A percentile compares a stretch with the other conserved stretches of the same genome.
phyloP scores from a whole-genome alignment of 2,113 vertebrate species.

The Mormoops blainvillei region DNA sequence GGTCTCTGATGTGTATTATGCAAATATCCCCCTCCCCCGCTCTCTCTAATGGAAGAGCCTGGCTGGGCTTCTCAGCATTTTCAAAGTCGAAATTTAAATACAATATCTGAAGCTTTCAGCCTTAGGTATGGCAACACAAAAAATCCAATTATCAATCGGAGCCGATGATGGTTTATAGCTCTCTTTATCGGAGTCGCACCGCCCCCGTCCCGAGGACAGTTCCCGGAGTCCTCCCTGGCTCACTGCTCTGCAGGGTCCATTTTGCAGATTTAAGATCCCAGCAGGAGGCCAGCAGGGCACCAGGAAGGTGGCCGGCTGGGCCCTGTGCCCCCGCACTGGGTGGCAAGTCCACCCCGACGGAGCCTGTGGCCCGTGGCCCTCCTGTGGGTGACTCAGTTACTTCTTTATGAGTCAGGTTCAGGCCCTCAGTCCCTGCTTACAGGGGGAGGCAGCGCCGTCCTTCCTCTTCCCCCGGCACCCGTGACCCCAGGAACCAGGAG shows the following conservation, averaged over 20 bases:
- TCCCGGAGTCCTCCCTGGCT: constrained; percentile 32
- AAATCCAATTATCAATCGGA: constrained; percentile 59
- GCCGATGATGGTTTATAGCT: constrained; percentile 40
- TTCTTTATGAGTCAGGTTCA: rapidly evolving
- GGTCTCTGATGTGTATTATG: not conserved
- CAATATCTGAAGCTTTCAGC: constrained; percentile 47
- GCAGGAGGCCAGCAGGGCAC: rapidly evolving
- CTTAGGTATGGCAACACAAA: constrained; percentile 40
- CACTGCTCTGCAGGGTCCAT: not conserved
- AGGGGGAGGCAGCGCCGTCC: rapidly evolving
- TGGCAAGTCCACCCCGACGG: rapidly evolving
- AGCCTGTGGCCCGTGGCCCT: rapidly evolving
- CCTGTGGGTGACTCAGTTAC: rapidly evolving
- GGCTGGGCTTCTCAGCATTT: not conserved
- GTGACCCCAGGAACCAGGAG: not conserved
- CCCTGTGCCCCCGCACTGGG: rapidly evolving
- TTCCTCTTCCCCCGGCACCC: rapidly evolving
- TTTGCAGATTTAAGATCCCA: not conserved
- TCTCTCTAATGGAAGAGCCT: not conserved
- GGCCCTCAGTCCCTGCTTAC: not conserved
- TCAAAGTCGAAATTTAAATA: constrained; percentile 54
- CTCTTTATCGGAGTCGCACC: constrained; percentile 37
- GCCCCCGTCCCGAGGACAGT: not conserved
- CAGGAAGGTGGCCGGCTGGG: rapidly evolving
- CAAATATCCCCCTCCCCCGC: not conserved